These are phyloP conservation scores for Propithecus deckenii DNA, from an alignment of 2,797 vertebrate genomes.

Conservation along the genomic window DNA sequence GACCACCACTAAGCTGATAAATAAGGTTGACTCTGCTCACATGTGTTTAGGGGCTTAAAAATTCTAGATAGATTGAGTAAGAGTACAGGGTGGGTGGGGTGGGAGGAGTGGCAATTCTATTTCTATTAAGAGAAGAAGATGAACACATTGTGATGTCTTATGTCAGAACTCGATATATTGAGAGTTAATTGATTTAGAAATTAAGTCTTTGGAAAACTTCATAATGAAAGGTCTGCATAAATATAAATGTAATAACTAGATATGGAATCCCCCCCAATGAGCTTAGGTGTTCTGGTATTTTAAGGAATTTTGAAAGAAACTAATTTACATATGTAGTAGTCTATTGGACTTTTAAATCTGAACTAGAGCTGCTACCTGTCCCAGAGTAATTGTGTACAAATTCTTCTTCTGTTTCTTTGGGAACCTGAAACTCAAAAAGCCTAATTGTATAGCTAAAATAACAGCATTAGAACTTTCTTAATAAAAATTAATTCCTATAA, in stretches of 20 bases:
- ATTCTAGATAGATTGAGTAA: background rate
- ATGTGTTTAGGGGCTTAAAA: background rate
- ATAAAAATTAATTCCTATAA: background rate
- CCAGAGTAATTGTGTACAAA: background rate
- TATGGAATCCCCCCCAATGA: background rate
- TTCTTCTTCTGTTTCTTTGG: background rate
- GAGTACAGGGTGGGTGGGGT: background rate
- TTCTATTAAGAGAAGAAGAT: background rate
- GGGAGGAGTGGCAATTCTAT: background rate
- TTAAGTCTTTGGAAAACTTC: background rate
- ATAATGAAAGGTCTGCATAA: background rate
- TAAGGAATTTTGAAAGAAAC: background rate
- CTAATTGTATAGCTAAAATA: background rate
- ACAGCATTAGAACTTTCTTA: background rate
- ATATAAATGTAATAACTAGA: background rate
- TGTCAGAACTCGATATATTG: background rate
- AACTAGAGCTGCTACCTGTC: background rate
- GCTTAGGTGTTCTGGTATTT: background rate
- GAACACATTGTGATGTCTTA: background rate
- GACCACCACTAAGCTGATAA: background rate
- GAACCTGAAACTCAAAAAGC: background rate
- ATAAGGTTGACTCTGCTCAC: background rate
- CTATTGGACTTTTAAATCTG: background rate
- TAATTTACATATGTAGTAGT: background rate
- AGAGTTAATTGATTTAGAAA: background rate